These are phyloP conservation scores for Porites lobata DNA, from an alignment of 92 coral and sea anemone species.

Conservation along the genomic window DNA sequence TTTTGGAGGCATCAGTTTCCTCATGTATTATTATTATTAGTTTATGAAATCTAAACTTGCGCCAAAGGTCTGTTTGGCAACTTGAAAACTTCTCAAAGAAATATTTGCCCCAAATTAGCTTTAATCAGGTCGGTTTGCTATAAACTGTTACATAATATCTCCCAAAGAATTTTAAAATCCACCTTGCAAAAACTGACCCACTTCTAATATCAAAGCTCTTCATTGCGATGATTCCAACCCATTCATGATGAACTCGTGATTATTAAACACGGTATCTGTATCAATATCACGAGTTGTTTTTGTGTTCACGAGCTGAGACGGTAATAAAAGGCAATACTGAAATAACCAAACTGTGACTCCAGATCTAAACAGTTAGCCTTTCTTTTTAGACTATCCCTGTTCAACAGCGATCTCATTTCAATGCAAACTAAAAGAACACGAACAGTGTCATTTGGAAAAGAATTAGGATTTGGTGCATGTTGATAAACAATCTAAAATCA, in stretches of 20 bases:
- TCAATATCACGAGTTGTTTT: slow-evolving; percentile 7
- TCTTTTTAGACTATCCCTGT: background rate
- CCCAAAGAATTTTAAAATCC: background rate
- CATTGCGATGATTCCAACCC: background rate
- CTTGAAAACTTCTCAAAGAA: no score
- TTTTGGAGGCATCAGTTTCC: background rate
- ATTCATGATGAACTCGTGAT: background rate
- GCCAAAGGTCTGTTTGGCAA: no score
- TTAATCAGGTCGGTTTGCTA: background rate
- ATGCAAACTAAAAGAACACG: background rate
- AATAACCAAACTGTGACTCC: background rate
- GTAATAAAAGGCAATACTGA: background rate
- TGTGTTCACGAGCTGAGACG: background rate
- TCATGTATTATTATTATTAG: no score
- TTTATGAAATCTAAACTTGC: no score
- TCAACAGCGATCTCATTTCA: background rate
- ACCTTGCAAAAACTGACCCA: no score
- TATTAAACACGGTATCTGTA: background rate
- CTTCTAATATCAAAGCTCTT: background rate
- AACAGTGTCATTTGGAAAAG: background rate
- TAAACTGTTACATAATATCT: background rate
- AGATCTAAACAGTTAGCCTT: background rate
- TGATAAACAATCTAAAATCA: background rate
- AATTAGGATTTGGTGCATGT: background rate
- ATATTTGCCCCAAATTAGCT: no score